Base-by-base conservation (phyloP, 2,797 vertebrate species). In the Gadopsis bispinosus region DNA sequence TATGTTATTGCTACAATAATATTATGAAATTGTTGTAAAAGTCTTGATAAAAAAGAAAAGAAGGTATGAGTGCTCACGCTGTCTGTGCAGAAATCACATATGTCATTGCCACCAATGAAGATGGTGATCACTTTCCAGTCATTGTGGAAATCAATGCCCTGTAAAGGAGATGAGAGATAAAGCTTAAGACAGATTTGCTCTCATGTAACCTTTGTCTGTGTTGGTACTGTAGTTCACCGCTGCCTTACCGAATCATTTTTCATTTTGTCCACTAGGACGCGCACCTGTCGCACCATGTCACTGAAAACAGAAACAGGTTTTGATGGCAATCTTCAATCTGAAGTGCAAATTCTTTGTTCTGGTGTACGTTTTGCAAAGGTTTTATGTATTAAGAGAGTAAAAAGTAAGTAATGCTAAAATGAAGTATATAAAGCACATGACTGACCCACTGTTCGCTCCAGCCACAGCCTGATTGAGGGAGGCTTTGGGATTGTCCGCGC, bases 61-160 rank as follows among this genome's bases (percentile, higher is more conserved):
- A 26, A 26, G 26, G 26, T 26, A 26, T 2, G 26, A 59, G 29
- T 59, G 80, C 96, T 96, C 89, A 99, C 98, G 59, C 86, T 93
- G 85, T 99, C 94, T 0, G 88, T 93, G 91, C 98, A 99, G 86
- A 94, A 95, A 88, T 90, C 96, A 89, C 98, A 99, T 4, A 99
- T 78, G 86, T 99, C 98, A 0, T 94, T 96, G 75, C 84, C 89
- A 68, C 97, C 97, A 8, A 99, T 93, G 61, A 96, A 94, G 89
- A 98, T 69, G 0, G 97, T 99, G 93, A 99, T 96, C 83, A 99
- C 87, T 92, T 99, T 99, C 98, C 98, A 99, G 91, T 97, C 97
- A 0, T 89, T 95, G 1, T 85, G 31, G 77, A 97, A 97, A 91
- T 97, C 88, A 43, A 98, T 93, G 81, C 88, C 92, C 98, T 99